Evolutionary conservation across 2,888 invertebrate species (phyloP), one percentile per base, ranked within the genome.

Genomic region (Cartodere bifasciata): DNA sequence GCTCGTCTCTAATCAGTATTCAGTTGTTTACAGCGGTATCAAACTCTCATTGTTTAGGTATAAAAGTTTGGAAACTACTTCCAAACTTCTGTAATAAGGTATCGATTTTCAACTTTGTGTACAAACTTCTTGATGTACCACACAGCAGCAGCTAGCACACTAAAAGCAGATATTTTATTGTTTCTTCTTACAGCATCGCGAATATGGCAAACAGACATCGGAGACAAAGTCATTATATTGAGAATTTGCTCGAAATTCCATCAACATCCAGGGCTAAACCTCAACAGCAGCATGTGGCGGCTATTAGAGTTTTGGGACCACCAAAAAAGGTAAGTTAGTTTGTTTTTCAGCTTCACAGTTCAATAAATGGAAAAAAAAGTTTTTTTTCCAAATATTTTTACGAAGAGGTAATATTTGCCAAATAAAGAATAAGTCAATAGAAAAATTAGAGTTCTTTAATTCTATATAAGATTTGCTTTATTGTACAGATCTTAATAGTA

Each of bases 141-240:
- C n/a, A n/a, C n/a, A n/a, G n/a, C n/a, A n/a, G n/a, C n/a, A n/a
- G n/a, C n/a, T n/a, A n/a, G n/a, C 40, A 43, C 42, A 46, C 37
- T 45, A 39, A 38, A 43, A 36, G 38, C 41, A 41, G 40, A 47
- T 44, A 44, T 47, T 49, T 47, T 43, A 47, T 43, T 45, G 43
- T 50, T 46, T 49, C 40, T 43, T 47, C 32, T 34, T 34, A 17
- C 24, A 34, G 40, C 43, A 48, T 51, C 45, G 45, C 11, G 6
- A 32, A 28, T 26, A 48, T 46, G 61, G 46, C 46, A 5, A 39
- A 60, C 39, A 58, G 58, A 47, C 64, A 61, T 48, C 64, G 61
- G 38, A 57, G 60, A 41, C 61, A 64, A 44, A 63, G 62, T 45
- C 65, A 68, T 50, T 65, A 64, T 36, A 68, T 67, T 45, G 65